A percentile compares a stretch with the other conserved stretches of the same genome.
Evolutionary conservation across 2,888 invertebrate species (phyloP).

Genomic region (Ceriagrion tenellum): DNA sequence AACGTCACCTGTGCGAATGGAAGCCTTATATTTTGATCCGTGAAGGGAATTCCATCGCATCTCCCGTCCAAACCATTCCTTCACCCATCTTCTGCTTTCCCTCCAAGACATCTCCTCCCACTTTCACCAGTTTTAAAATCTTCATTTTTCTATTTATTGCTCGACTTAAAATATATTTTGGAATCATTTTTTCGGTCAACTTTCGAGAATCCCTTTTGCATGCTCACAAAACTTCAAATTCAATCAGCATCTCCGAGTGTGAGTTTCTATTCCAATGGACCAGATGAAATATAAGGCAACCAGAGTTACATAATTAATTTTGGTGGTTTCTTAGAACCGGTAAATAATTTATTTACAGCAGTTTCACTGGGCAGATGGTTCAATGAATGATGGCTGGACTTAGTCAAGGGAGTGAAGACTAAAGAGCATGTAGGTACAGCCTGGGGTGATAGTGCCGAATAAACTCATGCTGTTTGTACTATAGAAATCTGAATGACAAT

Average conservation of each 20-base stretch:
- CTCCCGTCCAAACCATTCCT: neutral
- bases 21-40: constrained; percentile 48
- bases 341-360: no score
- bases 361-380: no score
- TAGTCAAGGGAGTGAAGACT: no score
- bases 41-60: constrained; percentile 48
- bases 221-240: neutral
- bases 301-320: no score
- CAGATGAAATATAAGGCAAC: neutral
- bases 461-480: no score
- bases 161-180: neutral
- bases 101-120: neutral
- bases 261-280: neutral
- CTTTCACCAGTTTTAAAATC: neutral
- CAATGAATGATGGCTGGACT: no score
- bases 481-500: no score
- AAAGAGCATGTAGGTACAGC: no score
- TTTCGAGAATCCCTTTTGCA: neutral
- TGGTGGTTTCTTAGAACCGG: no score
- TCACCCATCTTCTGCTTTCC: neutral
- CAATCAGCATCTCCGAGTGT: neutral
- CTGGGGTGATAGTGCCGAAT: no score
- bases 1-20: constrained; percentile 44
- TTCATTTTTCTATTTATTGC: neutral
- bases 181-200: neutral